A percentile compares a stretch with the other conserved stretches of the same genome.
These are phyloP conservation scores for Lerista edwardsae DNA, from an alignment of 2,797 vertebrate genomes.

Conservation along the genomic window DNA sequence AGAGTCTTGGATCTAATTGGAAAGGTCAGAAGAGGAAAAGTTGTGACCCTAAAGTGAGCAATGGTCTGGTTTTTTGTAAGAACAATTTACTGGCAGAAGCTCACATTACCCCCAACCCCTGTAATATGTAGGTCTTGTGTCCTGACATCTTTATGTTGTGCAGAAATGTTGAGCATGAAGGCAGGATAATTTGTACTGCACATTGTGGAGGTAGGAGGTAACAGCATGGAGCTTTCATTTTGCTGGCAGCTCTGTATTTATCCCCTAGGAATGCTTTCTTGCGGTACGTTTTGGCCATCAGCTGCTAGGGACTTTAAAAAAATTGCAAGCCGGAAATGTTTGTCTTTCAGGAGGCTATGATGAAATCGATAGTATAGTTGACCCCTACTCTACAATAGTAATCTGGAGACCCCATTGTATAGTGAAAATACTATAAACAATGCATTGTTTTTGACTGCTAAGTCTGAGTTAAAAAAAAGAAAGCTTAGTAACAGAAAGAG, in stretches of 20 bases:
- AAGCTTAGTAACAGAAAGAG: neutral
- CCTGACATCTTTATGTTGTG: neutral
- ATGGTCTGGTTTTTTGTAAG: neutral
- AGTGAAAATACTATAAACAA: no score
- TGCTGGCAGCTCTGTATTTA: neutral
- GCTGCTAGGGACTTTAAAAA: neutral
- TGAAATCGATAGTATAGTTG: neutral
- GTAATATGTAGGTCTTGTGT: neutral
- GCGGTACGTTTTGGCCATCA: neutral
- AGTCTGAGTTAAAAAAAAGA: neutral
- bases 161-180: neutral
- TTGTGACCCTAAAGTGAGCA: neutral
- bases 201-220: neutral
- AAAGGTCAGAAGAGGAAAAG: neutral
- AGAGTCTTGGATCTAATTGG: neutral
- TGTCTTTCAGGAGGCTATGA: neutral
- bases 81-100: neutral
- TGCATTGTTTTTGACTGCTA: conserved; percentile 56
- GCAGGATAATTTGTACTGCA: neutral
- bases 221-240: neutral
- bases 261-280: neutral
- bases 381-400: no score
- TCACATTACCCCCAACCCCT: neutral
- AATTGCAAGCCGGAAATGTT: neutral
- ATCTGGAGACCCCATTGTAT: no score